Percentiles rank a stretch among this genome's conserved stretches.
These are phyloP conservation scores for Plodia interpunctella DNA, from an alignment of 1,140 invertebrate species.

Conservation along the genomic window DNA sequence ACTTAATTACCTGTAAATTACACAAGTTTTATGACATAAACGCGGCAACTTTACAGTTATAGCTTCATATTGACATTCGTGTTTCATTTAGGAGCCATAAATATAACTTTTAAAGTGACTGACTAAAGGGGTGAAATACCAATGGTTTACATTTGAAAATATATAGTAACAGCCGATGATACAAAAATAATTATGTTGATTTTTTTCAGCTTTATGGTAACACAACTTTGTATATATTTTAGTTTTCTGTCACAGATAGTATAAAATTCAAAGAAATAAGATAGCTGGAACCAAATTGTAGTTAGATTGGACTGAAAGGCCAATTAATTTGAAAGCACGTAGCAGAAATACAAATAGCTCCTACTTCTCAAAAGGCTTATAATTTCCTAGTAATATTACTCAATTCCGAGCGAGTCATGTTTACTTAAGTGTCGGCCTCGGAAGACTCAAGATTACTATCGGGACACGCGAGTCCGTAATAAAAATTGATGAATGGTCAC, in stretches of 20 bases:
- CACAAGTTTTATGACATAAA: constrained; percentile 2
- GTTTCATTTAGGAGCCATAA: too few species aligned
- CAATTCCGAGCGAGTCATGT: constrained; percentile 16
- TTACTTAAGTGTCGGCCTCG: constrained; percentile 15
- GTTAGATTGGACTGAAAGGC: too few species aligned
- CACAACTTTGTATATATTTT: too few species aligned
- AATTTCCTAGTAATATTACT: constrained; percentile 13
- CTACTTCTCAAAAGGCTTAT: constrained; percentile 3
- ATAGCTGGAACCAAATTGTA: too few species aligned
- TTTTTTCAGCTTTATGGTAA: too few species aligned
- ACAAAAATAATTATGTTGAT: too few species aligned
- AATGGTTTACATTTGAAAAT: too few species aligned
- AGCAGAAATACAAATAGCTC: not conserved
- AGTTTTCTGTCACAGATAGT: too few species aligned
- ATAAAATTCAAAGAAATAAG: too few species aligned
- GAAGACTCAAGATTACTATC: constrained; percentile 13
- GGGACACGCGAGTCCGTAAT: constrained; percentile 16
- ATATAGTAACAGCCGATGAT: too few species aligned
- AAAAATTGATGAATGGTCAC: constrained; percentile 20
- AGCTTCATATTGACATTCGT: not conserved
- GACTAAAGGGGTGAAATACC: too few species aligned
- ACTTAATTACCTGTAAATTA: constrained; percentile 7
- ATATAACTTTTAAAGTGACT: too few species aligned
- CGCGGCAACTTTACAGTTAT: not conserved
- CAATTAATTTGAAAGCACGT: not conserved